These are phyloP conservation scores for Chromis chromis DNA, from an alignment of 2,797 vertebrate species.

Conservation along the genomic window DNA sequence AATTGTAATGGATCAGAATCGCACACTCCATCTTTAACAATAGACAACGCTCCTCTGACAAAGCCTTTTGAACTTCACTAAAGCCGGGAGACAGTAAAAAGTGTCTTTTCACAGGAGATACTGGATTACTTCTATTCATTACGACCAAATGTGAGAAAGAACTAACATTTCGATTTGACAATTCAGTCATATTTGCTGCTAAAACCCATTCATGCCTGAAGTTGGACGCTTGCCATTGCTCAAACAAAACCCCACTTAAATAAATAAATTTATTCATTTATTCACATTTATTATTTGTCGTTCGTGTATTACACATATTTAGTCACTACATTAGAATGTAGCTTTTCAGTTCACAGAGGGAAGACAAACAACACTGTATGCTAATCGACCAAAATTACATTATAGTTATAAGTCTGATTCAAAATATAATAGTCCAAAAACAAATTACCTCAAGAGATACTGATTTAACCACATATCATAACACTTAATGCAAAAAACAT, in stretches of 20 bases:
- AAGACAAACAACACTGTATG: not conserved
- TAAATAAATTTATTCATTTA: not conserved
- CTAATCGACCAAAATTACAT: not conserved
- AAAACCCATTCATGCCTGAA: not conserved
- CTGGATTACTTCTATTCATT: not conserved
- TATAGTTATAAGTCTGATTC: not conserved
- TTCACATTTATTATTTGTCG: conserved; percentile 3
- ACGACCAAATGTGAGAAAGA: not conserved
- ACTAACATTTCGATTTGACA: not conserved
- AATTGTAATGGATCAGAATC: no score
- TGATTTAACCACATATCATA: not conserved
- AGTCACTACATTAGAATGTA: not conserved
- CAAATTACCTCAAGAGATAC: not conserved
- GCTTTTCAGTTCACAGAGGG: not conserved
- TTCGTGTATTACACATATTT: not conserved
- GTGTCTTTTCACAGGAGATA: not conserved
- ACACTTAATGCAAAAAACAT: not conserved
- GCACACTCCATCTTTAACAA: no score
- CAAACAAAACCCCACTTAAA: not conserved
- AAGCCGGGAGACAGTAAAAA: not conserved
- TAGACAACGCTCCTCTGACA: no score
- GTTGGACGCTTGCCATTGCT: not conserved
- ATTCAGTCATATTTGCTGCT: not conserved
- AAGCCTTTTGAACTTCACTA: not conserved
- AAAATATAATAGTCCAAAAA: no score